Evolutionary conservation across 1,140 invertebrate species (phyloP), one percentile per base, ranked within the genome.

Genomic region (Bilobella aurantiaca): DNA sequence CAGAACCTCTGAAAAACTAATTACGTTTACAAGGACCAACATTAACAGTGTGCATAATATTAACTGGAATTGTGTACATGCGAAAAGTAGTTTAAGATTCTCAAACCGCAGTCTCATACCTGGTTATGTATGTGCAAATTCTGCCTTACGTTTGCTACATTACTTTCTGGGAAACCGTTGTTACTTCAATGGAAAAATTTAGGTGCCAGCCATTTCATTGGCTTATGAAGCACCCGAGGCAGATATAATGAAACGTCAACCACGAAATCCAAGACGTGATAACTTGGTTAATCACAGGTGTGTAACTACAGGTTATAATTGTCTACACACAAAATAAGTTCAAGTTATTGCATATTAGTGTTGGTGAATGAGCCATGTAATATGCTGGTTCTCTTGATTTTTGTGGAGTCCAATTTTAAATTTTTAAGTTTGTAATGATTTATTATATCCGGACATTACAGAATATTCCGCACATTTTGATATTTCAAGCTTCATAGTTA

Each of bases 231-330:
- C 88, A 80, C 88, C 91, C 77, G 93, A 96, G 83, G 89, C 87
- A 77, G 91, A 96, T 85, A 96, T 96, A 81, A 95, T 96, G 92
- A 95, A 95, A 86, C 84, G 92, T 77, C 87, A 90, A 83, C 92
- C 93, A 74, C 85, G 92, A 82, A 88, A 95, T 83, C 91, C 92
- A 77, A 86, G 89, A 83, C 87, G 85, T 80, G 92, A 95, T 84
- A 93, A 93, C 83, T 86, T 95, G 81, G 92, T 95, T 79, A 95
- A 94, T 83, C 86, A 90, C 85, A 91, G 91, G 88, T 91, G 78
- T 30, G 59, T 66, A 58, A 42, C 31, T 23, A 16, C n/a, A 62
- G 34, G 62, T 65, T 68, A 60, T 68, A 28, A 23, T 53, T 53
- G 5, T 53, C 23, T 53, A 53, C 23, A 5, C 23, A n/a, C n/a